These are phyloP conservation scores for Molossus alvarezi DNA, from an alignment of 2,797 vertebrate species.

Conservation along the genomic window DNA sequence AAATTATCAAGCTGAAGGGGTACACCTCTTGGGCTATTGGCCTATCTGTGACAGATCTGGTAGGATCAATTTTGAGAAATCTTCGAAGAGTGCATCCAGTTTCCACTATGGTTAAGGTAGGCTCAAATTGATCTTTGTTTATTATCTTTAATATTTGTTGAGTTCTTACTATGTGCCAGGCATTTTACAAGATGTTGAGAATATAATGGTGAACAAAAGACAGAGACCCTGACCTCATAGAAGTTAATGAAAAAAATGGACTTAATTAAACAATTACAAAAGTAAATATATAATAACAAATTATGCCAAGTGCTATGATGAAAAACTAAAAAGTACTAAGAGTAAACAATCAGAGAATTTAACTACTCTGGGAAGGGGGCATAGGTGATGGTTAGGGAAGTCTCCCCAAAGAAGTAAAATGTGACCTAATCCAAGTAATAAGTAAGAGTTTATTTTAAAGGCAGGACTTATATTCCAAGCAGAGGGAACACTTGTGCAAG, in stretches of 20 bases:
- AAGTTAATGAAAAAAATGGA: constrained; percentile 35
- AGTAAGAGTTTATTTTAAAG: not conserved
- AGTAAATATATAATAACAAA: not conserved
- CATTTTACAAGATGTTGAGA: constrained; percentile 3
- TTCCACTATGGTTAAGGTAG: constrained; percentile 95
- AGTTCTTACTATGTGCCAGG: not conserved
- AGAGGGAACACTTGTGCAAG: not conserved
- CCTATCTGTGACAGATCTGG: constrained; percentile 94
- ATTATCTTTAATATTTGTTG: constrained; percentile 50
- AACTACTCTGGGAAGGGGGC: not conserved
- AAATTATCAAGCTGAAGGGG: constrained; percentile 96
- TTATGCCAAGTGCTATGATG: not conserved
- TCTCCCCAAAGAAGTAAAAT: constrained; percentile 13
- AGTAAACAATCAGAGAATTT: not conserved
- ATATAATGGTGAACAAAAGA: constrained; percentile 29
- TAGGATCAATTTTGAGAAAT: constrained; percentile 93
- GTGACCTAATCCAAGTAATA: not conserved
- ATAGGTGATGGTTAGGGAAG: not conserved
- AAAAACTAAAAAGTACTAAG: constrained; percentile 29
- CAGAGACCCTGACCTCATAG: not conserved
- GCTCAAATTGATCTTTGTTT: constrained; percentile 46
- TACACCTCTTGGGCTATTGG: constrained; percentile 97
- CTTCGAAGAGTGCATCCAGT: constrained; percentile 95
- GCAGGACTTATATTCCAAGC: not conserved
- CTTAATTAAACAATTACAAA: constrained; percentile 29